Evolutionary conservation across 1,140 invertebrate species (phyloP), one percentile per base, ranked within the genome.

Genomic region (Zelostemma sp.): DNA sequence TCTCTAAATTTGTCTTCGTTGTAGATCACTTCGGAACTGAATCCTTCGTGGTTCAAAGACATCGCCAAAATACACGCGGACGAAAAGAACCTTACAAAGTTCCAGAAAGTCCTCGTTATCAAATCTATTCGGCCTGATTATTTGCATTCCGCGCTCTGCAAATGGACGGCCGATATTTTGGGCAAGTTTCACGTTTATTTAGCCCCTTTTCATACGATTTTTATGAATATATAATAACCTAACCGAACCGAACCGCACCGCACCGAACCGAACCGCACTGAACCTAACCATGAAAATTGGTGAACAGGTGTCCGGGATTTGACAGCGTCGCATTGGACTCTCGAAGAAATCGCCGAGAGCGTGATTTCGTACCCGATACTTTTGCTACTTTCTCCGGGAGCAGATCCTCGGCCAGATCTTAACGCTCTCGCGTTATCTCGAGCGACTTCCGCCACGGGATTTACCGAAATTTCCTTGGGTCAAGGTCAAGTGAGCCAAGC

Each of bases 71-170:
- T 87, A 16, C 84, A 82, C 6, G 79, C 90, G 0, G 82, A 88
- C 18, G 85, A 86, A 35, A 87, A 86, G 40, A 28, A 28, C 8
- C 69, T 94, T 1, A 90, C 89, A 0, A 82, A 88, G n/a, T 97
- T 98, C 79, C 93, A 97, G 78, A 90, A 93, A 74, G 84, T 97
- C n/a, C 81, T 98, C 0, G 74, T 95, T 0, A 87, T 95, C 9
- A 93, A 97, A 86, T 89, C 92, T 0, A 84, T 96, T 4, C 87
- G 93, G 56, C 95, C 96, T 1, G 95, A 97, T 81, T 82, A 94
- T 41, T 82, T 97, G 6, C 88, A 93, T 41, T 89, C 89, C 5
- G 89, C 90, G 12, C 88, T 97, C 76, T 86, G 86, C 0, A 85
- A 89, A 48, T 95, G 94, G 81, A 89, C 90, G n/a, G 86, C 89